Base-by-base conservation (phyloP, 1,140 invertebrate species). In the Bathynomus jamesi region DNA sequence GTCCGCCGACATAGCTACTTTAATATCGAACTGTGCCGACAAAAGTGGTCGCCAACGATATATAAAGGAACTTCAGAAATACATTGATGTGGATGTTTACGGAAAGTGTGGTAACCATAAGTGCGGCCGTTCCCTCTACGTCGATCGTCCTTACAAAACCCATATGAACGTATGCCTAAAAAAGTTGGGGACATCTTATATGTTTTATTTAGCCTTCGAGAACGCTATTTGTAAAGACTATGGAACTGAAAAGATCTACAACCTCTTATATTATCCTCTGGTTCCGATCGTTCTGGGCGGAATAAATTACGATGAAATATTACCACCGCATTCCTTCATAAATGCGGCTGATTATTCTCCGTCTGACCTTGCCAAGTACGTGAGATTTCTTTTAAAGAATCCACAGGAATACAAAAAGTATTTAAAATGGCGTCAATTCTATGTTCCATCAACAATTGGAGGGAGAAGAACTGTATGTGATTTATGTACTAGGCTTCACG, bases 1-100 rank as follows among this genome's bases (percentile, higher is more conserved):
- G 17, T 93, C 28, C 60, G 27, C 92, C 3, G 75, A 88, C 85
- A 93, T 96, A 2, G 95, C 94, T 40, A 97, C 94, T 94, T 97
- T 98, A 82, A 94, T 97, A n/a, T 96, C 94, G 24, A 96, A 97
- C 82, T 97, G 95, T 81, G 89, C 89, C 74, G 91, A 94, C 0
- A 87, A 89, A 68, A 98, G 96, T 81, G 88, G 89, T 17, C 86
- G 94, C 21, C 83, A 95, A 71, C 87, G 92, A 75, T 96, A 94
- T 83, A 93, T 94, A 8, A 87, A 89, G 72, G 89, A 94, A 80
- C 84, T 97, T 11, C 84, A 87, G 28, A 93, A 94, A 80, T 86
- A 92, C 81, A 96, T 96, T 71, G 85, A 81, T 73, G 93, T 98
- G 46, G 94, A 97, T 80, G 95, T 97, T 78, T 97, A 94, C 82